Conservation (phyloP, 2,888 invertebrate genomes). For the Lacanobia oleracea region DNA sequence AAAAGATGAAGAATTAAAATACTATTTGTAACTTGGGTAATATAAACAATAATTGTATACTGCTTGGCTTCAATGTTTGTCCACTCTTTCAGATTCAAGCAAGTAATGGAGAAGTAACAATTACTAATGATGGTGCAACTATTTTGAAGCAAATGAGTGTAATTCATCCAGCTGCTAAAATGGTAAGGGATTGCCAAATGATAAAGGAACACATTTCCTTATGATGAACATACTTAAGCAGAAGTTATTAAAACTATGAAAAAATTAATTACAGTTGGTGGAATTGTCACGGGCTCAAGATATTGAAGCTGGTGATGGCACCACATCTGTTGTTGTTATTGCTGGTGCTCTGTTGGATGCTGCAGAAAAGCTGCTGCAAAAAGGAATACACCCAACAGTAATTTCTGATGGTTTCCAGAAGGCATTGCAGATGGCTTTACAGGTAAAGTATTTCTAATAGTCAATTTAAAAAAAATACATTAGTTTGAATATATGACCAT, state of each 20-base stretch:
- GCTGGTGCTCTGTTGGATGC: conserved; percentile 99
- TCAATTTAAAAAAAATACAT: not conserved
- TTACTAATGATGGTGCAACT: conserved; percentile 99
- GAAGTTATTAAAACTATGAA: not conserved
- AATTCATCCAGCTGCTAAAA: conserved; percentile 99
- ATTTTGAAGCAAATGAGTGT: conserved; percentile 99
- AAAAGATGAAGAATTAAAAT: no score
- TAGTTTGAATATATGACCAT: not conserved
- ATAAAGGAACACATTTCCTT: not conserved
- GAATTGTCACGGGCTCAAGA: conserved; percentile 99
- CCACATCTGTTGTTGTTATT: conserved; percentile 99
- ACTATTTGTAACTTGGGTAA: not conserved
- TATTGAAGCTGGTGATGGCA: conserved; percentile 99
- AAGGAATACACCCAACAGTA: conserved; percentile 99
- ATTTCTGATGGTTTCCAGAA: conserved; percentile 99
- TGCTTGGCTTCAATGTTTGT: conserved; percentile 1
- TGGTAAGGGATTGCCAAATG: conserved; percentile 91
- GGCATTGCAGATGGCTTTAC: conserved; percentile 94
- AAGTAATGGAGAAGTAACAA: conserved; percentile 99
- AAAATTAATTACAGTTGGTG: conserved; percentile 93
- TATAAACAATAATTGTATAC: not conserved
- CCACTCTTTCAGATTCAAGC: conserved; percentile 95
- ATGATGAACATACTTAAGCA: not conserved
- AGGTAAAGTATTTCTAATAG: conserved; percentile 74
- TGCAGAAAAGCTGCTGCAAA: conserved; percentile 96